Percentiles rank a stretch among this genome's conserved stretches.
These are phyloP conservation scores for Dasyprocta punctata DNA, from an alignment of 2,113 vertebrate species.

Conservation along the genomic window DNA sequence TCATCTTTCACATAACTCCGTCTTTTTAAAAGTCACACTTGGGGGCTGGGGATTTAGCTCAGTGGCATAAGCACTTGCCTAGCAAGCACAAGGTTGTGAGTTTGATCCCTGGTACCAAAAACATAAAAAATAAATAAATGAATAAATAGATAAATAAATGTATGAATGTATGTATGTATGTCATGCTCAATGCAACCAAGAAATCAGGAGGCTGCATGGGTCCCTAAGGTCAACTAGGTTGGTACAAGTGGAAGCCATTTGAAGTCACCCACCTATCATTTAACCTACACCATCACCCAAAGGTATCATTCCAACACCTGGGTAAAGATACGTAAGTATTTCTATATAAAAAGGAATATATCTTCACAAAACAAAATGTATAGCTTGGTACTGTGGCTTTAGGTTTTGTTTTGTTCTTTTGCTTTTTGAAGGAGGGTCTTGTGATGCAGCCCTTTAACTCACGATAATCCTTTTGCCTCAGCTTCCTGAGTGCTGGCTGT, in stretches of 20 bases:
- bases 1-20: background rate
- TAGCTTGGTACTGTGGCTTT: too few species aligned
- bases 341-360: background rate
- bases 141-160: too few species aligned
- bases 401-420: background rate
- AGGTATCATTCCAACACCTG: accelerated
- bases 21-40: background rate
- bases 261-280: accelerated
- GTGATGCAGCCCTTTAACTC: background rate
- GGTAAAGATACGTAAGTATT: accelerated
- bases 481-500: background rate
- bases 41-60: too few species aligned
- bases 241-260: background rate
- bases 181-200: background rate
- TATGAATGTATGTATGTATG: too few species aligned
- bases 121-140: too few species aligned
- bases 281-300: accelerated
- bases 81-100: too few species aligned
- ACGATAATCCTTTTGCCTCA: background rate
- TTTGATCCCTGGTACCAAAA: too few species aligned
- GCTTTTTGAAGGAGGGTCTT: background rate
- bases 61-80: too few species aligned
- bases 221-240: accelerated
- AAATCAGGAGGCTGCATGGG: too few species aligned
- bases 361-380: background rate